Evolutionary conservation across 2,797 vertebrate species (phyloP).

Genomic region (Oryzias dopingdopingensis): DNA sequence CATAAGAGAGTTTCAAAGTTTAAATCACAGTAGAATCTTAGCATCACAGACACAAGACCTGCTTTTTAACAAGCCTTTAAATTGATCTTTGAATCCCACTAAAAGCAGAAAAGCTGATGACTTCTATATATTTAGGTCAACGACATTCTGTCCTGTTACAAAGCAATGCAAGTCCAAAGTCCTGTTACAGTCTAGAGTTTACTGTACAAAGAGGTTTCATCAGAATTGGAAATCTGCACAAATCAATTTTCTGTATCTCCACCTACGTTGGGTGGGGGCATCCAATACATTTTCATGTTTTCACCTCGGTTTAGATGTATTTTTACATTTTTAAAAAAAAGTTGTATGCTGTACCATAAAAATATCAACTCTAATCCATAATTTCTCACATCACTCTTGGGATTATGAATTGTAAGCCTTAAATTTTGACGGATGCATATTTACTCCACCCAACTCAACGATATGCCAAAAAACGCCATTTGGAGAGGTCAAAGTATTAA

Average conservation of each 20-base stretch:
- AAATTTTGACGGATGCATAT: too few relatives aligned
- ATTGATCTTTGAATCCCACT: conserved; percentile 39
- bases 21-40: neutral
- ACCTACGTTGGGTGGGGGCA: neutral
- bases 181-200: neutral
- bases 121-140: conserved; percentile 29
- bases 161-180: conserved; percentile 29
- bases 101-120: conserved; percentile 13
- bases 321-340: too few relatives aligned
- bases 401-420: too few relatives aligned
- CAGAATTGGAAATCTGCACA: neutral
- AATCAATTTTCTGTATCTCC: neutral
- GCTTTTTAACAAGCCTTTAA: neutral
- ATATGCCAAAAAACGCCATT: too few relatives aligned
- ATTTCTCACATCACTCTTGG: too few relatives aligned
- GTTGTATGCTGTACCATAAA: too few relatives aligned
- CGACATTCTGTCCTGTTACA: conserved; percentile 4
- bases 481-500: too few relatives aligned
- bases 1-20: neutral
- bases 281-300: neutral
- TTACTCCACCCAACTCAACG: too few relatives aligned
- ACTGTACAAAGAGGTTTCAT: neutral
- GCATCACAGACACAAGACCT: neutral
- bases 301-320: too few relatives aligned
- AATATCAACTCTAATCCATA: too few relatives aligned